Base-by-base conservation (phyloP, 2,113 vertebrate genomes). In the Cygnus buccinator region DNA sequence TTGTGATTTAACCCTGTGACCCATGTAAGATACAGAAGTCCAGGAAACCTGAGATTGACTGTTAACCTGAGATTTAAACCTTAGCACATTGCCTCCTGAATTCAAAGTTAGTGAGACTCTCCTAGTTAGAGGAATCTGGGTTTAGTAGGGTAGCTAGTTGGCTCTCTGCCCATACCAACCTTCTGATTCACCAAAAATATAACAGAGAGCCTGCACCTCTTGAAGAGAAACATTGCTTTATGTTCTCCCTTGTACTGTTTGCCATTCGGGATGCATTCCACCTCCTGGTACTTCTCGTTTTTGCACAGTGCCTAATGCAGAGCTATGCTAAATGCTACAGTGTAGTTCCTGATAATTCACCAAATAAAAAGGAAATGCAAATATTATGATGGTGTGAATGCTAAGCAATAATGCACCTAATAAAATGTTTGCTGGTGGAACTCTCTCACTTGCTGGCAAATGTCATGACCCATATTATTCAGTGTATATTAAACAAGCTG, bases 401-500 rank as follows among this genome's bases (percentile, higher is more conserved):
- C 57, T 73, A 88, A 94, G 54, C 31, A 78, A 46, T 54, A 90
- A 70, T 16, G 11, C 39, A 89, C 46, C 66, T 82, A 61, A 86
- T 82, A 73, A 95, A 97, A 93, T 80, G 33, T 55, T 95, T 77
- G 71, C 57, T 92, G 37, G 70, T 95, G 48, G 94, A 96, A 87
- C 57, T 61, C 94, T 95, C 80, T 86, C 93, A 59, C 93, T 96
- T 92, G 87, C 91, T 94, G 89, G 95, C 87, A 97, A 98, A 96
- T 97, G 90, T 89, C 93, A 96, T 11, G 72, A 97, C 93, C 94
- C 87, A n/a, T 95, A 97, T 97, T 97, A 97, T 96, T 97, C 92
- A 91, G 89, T 95, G 97, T 98, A 44, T 96, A 98, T 97, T 97
- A 98, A 96, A 92, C 37, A 92, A 97, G 77, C 78, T 97, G 88